Percentiles rank a stretch among this genome's conserved stretches.
These are phyloP conservation scores for Dissostichus mawsoni DNA, from an alignment of 2,113 vertebrate genomes.

Conservation along the genomic window DNA sequence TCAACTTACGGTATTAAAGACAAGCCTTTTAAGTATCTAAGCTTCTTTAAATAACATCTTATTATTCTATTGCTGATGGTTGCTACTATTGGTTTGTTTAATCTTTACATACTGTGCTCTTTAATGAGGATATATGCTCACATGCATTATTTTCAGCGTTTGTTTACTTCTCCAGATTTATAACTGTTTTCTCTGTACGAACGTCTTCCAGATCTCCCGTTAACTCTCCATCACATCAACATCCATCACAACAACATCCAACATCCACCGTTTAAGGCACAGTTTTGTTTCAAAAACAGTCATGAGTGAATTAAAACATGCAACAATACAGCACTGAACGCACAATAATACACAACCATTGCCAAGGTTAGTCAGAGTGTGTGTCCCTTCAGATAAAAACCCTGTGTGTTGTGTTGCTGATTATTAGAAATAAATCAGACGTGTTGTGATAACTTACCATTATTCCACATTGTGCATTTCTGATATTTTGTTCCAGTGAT, in stretches of 20 bases:
- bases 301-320: conserved; percentile 51
- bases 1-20: no score
- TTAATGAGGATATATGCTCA: no score
- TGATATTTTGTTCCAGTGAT: conserved; percentile 10
- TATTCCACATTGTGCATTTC: not conserved
- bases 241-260: conserved; percentile 63
- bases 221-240: conserved; percentile 49
- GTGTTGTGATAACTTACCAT: conserved; percentile 60
- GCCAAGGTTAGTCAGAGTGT: conserved; percentile 24
- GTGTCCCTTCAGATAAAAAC: not conserved
- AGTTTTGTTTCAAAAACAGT: conserved; percentile 30
- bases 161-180: not conserved
- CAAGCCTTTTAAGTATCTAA: no score
- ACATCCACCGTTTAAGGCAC: conserved; percentile 43
- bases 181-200: not conserved
- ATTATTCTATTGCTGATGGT: no score
- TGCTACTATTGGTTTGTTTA: no score
- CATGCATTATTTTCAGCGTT: no score
- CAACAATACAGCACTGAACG: conserved; percentile 48
- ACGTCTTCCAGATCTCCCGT: conserved; percentile 52
- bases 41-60: no score
- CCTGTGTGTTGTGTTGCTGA: not conserved
- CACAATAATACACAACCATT: conserved; percentile 43
- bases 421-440: not conserved
- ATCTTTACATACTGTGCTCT: no score